Evolutionary conservation across 2,113 vertebrate species (phyloP), one percentile per base, ranked within the genome.

Genomic region (Phaethon lepturus): DNA sequence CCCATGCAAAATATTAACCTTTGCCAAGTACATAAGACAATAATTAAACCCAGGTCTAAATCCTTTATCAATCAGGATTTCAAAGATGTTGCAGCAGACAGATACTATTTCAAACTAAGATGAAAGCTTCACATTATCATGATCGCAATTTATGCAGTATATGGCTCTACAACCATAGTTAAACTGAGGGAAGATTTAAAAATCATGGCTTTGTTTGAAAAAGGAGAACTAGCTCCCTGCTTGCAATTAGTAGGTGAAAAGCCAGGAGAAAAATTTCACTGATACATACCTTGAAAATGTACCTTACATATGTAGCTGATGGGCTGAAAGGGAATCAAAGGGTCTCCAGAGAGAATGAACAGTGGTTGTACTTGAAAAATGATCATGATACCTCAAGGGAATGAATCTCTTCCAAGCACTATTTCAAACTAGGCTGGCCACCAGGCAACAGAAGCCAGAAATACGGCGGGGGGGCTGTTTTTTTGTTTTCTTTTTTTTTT

Each of bases 161-260:
- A 59, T 31, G 40, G 11, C 25, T 93, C 88, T 91, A 17, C 68
- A 91, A 33, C 60, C 52, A 58, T 7, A 69, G 58, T 28, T 96
- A 78, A 77, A 91, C 28, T 58, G 55, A 83, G 62, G 31, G 22
- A 71, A 62, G 53, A 69, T 74, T 86, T 92, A 28, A 88, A 97
- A 80, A 90, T 45, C 19, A 68, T 86, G 84, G 73, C 77, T 89
- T 93, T 93, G 47, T 95, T 96, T 96, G 82, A 91, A 97, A 97
- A 96, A 86, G 67, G 63, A 96, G 69, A 91, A 73, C 31, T 33
- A 84, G 11, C 53, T 87, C 79, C 85, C 78, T 97, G 85, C 73
- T 97, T 96, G 85, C 45, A 96, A 96, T 98, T 97, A 95, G 58
- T 96, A 95, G 94, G 87, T 98, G 97, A 95, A 98, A 98, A 98